Conservation (phyloP, 2,113 vertebrate genomes). For the Tursiops truncatus region DNA sequence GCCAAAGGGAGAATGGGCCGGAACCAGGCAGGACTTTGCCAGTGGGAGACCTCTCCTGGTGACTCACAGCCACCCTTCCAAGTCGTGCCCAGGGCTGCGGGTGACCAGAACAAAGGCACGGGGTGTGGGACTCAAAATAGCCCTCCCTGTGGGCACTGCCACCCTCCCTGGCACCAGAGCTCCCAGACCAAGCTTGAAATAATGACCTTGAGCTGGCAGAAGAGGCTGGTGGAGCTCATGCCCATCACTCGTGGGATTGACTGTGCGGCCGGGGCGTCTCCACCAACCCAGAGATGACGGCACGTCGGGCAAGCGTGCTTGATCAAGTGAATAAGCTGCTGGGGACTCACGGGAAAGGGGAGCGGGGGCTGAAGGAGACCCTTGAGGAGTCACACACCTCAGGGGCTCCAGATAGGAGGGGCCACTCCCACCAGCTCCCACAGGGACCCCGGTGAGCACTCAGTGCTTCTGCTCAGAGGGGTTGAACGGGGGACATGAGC, state of each 20-base stretch:
- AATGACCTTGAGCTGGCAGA: fast-evolving
- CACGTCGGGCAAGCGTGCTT: fast-evolving
- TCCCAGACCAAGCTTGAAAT: not conserved
- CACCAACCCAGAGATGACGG: fast-evolving
- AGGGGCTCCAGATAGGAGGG: fast-evolving
- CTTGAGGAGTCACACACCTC: fast-evolving
- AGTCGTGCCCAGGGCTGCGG: not conserved
- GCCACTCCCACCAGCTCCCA: fast-evolving
- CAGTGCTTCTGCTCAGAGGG: fast-evolving
- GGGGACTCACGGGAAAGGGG: not conserved
- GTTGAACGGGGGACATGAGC: not conserved
- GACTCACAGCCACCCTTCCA: not conserved
- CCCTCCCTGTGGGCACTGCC: fast-evolving
- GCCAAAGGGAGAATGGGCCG: not conserved
- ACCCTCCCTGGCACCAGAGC: fast-evolving
- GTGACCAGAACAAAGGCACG: fast-evolving
- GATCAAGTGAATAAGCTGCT: fast-evolving
- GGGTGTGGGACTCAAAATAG: fast-evolving
- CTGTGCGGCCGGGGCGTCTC: fast-evolving
- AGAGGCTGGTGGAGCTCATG: fast-evolving
- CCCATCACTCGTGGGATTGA: fast-evolving
- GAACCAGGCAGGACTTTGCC: not conserved
- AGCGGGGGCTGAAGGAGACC: fast-evolving
- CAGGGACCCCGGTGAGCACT: fast-evolving
- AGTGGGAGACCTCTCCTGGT: fast-evolving